Percentiles rank a stretch among this genome's conserved stretches.
Evolutionary conservation across 2,797 vertebrate genomes (phyloP).

Genomic region (Alouatta caraya): DNA sequence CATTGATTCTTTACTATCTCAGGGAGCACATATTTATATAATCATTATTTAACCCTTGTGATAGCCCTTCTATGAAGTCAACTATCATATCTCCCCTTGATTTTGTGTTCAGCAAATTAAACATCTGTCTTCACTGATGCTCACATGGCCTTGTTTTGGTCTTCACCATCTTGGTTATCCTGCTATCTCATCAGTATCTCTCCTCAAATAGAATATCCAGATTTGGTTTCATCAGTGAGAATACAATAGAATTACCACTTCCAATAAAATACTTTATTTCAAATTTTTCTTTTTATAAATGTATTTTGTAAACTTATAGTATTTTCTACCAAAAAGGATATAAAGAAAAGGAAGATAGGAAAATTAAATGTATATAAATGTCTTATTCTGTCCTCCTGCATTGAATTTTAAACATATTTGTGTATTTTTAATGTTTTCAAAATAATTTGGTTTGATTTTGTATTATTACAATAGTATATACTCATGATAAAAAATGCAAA

Average conservation of each 20-base stretch:
- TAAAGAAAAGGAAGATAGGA: not conserved
- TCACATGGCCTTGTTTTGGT: not conserved
- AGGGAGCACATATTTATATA: not conserved
- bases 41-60: not conserved
- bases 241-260: not conserved
- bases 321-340: not conserved
- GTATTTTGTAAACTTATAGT: not conserved
- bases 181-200: not conserved
- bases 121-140: not conserved
- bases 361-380: constrained; percentile 24
- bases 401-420: constrained; percentile 11
- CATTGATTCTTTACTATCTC: not conserved
- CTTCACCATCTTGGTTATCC: not conserved
- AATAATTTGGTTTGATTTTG: not conserved
- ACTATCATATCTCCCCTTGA: not conserved
- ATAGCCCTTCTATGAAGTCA: not conserved
- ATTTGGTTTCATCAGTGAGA: not conserved
- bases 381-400: not conserved
- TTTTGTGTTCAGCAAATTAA: not conserved
- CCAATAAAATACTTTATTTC: not conserved
- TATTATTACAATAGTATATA: constrained; percentile 14
- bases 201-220: not conserved
- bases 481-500: not conserved
- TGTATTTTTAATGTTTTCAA: not conserved
- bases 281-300: constrained; percentile 11